These are phyloP conservation scores for Phataginus tricuspis DNA, from an alignment of 2,797 vertebrate species.

Conservation along the genomic window DNA sequence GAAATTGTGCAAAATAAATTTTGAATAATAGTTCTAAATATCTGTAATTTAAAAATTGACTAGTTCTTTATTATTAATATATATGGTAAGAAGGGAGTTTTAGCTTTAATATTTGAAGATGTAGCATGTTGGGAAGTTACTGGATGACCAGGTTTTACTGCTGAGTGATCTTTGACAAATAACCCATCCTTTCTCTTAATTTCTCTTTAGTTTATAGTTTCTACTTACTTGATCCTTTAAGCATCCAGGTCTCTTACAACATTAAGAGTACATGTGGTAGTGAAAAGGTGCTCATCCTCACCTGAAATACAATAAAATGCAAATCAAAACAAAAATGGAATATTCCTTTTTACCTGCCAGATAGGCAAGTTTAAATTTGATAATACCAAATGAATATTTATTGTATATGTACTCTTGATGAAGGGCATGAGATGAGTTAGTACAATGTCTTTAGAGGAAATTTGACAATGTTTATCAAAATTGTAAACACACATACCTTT, in stretches of 20 bases:
- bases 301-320: slow-evolving; percentile 7
- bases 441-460: slow-evolving; percentile 11
- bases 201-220: slow-evolving; percentile 45
- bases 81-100: not conserved
- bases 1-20: slow-evolving; percentile 36
- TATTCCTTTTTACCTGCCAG: not conserved
- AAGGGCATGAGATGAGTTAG: not conserved
- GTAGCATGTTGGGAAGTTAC: not conserved
- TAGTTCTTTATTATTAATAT: not conserved
- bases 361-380: not conserved
- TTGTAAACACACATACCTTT: slow-evolving; percentile 17
- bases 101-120: slow-evolving; percentile 44
- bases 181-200: not conserved
- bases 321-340: slow-evolving; percentile 44
- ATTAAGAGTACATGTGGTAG: not conserved
- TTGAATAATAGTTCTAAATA: slow-evolving; percentile 41
- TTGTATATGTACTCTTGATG: slow-evolving; percentile 1
- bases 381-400: slow-evolving; percentile 41
- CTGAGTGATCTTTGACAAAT: slow-evolving; percentile 4
- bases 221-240: not conserved
- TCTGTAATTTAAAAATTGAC: not conserved
- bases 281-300: not conserved
- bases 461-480: slow-evolving; percentile 32
- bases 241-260: not conserved
- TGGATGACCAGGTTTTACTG: not conserved